phyloP scores from a whole-genome alignment of 2,888 invertebrate species.

The Papilio protenor region DNA sequence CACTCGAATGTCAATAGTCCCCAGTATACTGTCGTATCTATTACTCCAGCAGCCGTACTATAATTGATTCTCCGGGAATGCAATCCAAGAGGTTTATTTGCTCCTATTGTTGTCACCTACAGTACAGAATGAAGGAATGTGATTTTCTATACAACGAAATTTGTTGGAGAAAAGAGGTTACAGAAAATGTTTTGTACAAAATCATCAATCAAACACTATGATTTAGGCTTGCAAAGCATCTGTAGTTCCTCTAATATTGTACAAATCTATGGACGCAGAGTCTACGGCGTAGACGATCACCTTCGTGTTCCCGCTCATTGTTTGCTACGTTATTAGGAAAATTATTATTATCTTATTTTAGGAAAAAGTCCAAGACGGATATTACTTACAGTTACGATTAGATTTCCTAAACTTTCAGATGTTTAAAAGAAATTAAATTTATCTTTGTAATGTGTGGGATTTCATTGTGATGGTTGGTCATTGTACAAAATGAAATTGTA shows the following conservation, averaged over 20 bases:
- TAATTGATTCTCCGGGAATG: conserved; percentile 13
- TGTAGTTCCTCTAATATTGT: too few species aligned
- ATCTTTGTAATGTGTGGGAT: not conserved
- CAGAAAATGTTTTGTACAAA: not conserved
- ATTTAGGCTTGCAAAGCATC: too few species aligned
- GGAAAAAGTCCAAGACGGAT: too few species aligned
- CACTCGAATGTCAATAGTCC: conserved; percentile 4
- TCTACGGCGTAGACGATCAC: too few species aligned
- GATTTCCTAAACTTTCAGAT: not conserved
- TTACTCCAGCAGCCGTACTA: conserved; percentile 1
- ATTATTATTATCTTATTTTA: too few species aligned
- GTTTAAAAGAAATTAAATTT: not conserved
- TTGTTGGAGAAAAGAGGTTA: not conserved
- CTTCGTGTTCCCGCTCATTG: too few species aligned
- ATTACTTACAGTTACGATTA: not conserved
- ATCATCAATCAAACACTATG: not conserved
- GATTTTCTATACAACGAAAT: not conserved
- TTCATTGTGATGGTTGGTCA: not conserved
- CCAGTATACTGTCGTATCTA: not conserved
- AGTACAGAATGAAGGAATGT: not conserved
- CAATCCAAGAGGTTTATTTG: not conserved
- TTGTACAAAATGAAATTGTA: not conserved
- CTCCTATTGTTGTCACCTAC: conserved; percentile 8
- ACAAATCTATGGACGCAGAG: too few species aligned
- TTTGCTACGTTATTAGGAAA: too few species aligned